Evolutionary conservation across 2,888 invertebrate species (phyloP).

Genomic region (Zygothrica quintamaculata): DNA sequence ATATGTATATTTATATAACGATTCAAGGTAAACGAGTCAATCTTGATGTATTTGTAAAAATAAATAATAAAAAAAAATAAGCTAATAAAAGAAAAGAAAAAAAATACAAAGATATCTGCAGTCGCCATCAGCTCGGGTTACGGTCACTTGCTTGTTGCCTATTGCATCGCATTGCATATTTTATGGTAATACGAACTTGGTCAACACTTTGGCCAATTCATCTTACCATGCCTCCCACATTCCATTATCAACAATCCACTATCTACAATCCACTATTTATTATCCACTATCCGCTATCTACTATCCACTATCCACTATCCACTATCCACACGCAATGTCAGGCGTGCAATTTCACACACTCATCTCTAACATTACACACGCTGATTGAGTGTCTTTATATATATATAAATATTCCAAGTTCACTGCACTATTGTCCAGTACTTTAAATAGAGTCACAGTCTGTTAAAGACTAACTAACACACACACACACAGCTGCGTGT

Average conservation of each 20-base stretch:
- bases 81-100: too few relatives aligned
- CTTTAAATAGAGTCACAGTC: conserved; percentile 57
- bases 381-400: conserved; percentile 35
- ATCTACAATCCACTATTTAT: too few relatives aligned
- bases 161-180: conserved; percentile 60
- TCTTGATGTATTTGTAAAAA: background rate
- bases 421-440: conserved; percentile 64
- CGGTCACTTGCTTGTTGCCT: conserved; percentile 59
- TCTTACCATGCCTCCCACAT: conserved; percentile 12
- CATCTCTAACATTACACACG: conserved; percentile 55
- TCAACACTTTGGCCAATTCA: conserved; percentile 48
- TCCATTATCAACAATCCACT: conserved; percentile 9
- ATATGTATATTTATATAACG: conserved; percentile 31
- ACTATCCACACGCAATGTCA: conserved; percentile 21
- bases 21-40: conserved; percentile 65
- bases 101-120: conserved; percentile 55
- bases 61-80: too few relatives aligned
- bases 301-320: too few relatives aligned
- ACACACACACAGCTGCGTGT: background rate
- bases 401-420: conserved; percentile 57
- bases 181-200: conserved; percentile 74
- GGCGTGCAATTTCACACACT: conserved; percentile 39
- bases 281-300: too few relatives aligned
- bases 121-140: conserved; percentile 43
- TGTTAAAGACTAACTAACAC: conserved; percentile 16